These are phyloP conservation scores for Xiphias gladius DNA, from an alignment of 2,113 vertebrate species.

Conservation along the genomic window DNA sequence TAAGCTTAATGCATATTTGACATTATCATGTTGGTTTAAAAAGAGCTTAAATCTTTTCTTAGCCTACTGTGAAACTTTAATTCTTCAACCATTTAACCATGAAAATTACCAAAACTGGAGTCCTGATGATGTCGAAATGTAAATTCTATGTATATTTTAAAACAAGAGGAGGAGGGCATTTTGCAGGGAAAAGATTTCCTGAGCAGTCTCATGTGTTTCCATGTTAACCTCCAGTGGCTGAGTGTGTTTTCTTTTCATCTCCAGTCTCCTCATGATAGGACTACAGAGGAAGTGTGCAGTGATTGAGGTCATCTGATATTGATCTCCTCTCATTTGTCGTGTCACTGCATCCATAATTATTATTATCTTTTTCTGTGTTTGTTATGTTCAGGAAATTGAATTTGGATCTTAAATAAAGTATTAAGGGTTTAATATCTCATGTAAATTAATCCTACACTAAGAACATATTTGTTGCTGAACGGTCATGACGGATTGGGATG, in stretches of 20 bases:
- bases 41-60: background rate
- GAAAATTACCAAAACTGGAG: background rate
- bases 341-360: background rate
- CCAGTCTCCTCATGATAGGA: background rate
- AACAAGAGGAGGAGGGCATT: background rate
- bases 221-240: background rate
- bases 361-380: background rate
- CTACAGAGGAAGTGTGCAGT: background rate
- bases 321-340: constrained; percentile 14
- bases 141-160: too few relatives aligned
- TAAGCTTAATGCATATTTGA: background rate
- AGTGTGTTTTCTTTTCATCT: constrained; percentile 6
- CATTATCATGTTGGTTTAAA: background rate
- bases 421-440: background rate
- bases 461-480: background rate
- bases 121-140: background rate
- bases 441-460: background rate
- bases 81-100: constrained; percentile 5
- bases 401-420: constrained; percentile 7
- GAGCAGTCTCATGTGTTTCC: background rate
- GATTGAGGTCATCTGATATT: constrained; percentile 33
- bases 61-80: background rate
- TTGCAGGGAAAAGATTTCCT: background rate
- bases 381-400: constrained; percentile 19
- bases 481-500: background rate